phyloP scores from a whole-genome alignment of 2,797 vertebrate genomes.

The Merluccius polli region DNA sequence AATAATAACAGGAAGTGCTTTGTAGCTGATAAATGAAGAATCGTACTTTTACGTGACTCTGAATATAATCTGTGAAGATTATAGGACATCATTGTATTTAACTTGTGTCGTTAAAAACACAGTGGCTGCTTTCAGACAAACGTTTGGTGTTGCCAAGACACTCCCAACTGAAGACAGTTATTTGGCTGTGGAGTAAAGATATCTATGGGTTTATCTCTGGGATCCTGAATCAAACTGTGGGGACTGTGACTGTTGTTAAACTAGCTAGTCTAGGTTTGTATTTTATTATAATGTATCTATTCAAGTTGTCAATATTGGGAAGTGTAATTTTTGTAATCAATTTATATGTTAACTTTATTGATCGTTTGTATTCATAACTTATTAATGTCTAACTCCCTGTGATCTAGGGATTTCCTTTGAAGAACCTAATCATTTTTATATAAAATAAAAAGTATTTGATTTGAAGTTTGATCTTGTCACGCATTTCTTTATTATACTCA shows the following conservation, averaged over 20 bases:
- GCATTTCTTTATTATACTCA: not conserved
- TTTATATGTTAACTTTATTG: not conserved
- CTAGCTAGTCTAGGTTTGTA: not conserved
- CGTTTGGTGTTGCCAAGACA: no score
- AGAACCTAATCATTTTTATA: not conserved
- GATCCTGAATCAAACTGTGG: not conserved
- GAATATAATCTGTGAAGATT: not conserved
- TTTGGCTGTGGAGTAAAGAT: not conserved
- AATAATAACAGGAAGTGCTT: not conserved
- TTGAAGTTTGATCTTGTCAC: not conserved
- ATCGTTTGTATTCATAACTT: not conserved
- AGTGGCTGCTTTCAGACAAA: not conserved
- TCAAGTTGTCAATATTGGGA: not conserved
- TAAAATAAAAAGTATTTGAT: not conserved
- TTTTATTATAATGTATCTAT: not conserved
- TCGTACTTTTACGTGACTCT: not conserved
- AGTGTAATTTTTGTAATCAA: not conserved
- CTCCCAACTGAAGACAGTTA: not conserved
- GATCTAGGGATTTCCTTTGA: not conserved
- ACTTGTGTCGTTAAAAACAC: not conserved
- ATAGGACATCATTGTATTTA: not conserved
- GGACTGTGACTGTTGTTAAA: not conserved
- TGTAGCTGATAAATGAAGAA: not conserved
- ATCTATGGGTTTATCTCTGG: not conserved
- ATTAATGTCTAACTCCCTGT: not conserved